phyloP scores from a whole-genome alignment of 1,140 invertebrate genomes.

The Drosophila ogumai region DNA sequence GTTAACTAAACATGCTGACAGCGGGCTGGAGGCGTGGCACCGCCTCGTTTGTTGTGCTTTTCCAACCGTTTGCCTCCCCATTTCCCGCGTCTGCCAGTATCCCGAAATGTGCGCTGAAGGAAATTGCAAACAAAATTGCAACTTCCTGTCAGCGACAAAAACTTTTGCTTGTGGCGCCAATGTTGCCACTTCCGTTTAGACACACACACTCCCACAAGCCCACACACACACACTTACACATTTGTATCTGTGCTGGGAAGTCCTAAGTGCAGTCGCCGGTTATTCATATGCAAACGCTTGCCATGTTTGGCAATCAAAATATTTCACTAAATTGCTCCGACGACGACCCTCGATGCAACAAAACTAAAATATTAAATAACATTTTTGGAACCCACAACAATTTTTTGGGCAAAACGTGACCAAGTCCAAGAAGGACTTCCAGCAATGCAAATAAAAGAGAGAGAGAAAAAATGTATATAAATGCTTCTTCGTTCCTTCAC shows the following conservation, averaged over 20 bases:
- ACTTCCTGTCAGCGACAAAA: conserved; percentile 83
- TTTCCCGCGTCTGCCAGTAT: conserved; percentile 2
- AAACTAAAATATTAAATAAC: conserved; percentile 80
- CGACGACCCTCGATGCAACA: conserved; percentile 30
- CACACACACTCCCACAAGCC: conserved; percentile 24
- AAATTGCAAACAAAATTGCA: conserved; percentile 84
- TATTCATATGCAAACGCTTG: conserved; percentile 79
- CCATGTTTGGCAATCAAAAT: conserved; percentile 81
- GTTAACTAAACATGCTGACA: conserved; percentile 82
- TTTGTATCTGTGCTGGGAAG: conserved; percentile 16
- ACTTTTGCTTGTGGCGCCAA: conserved; percentile 81
- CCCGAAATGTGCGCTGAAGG: conserved; percentile 75
- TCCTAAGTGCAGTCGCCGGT: conserved; percentile 77
- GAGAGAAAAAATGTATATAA: conserved; percentile 49
- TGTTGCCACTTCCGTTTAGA: conserved; percentile 81
- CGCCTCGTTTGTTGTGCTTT: conserved; percentile 43
- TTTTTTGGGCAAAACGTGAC: conserved; percentile 71
- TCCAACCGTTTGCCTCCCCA: neutral
- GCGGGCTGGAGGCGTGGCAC: conserved; percentile 41
- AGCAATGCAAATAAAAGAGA: conserved; percentile 34
- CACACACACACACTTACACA: conserved; percentile 5
- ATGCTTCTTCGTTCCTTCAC: conserved; percentile 7
- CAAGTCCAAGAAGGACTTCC: conserved; percentile 29
- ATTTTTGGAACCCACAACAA: conserved; percentile 50
- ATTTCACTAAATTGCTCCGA: conserved; percentile 78